Conservation (phyloP, 2,888 invertebrate genomes). For the Lepidocyrtoides sp. region DNA sequence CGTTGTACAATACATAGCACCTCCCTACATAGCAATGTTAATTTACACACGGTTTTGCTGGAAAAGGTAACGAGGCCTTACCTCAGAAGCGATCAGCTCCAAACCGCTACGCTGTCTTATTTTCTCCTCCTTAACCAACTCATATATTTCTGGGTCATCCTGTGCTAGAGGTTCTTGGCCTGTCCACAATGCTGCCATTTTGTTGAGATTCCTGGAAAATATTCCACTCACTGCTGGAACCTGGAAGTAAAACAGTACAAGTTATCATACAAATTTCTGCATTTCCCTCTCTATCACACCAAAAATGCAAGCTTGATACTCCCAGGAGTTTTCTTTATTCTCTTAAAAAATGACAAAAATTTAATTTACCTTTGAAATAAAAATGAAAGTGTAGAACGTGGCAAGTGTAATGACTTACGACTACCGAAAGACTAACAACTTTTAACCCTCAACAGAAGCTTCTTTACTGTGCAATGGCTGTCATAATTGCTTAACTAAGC, state of each 20-base stretch:
- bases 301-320: no score
- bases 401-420: not conserved
- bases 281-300: no score
- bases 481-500: no score
- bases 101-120: slow-evolving; percentile 93
- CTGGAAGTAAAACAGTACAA: not conserved
- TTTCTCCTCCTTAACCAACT: slow-evolving; percentile 95
- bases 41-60: no score
- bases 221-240: not conserved
- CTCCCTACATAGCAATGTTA: no score
- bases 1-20: no score
- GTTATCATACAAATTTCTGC: no score
- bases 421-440: not conserved
- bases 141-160: slow-evolving; percentile 95
- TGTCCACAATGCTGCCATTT: slow-evolving; percentile 84
- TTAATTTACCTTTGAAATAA: not conserved
- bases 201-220: slow-evolving; percentile 78
- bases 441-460: not conserved
- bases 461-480: not conserved
- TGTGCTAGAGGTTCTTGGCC: slow-evolving; percentile 88
- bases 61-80: slow-evolving; percentile 51
- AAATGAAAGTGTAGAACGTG: not conserved
- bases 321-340: no score
- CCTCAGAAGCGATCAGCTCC: slow-evolving; percentile 98
- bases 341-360: not conserved